A percentile compares a stretch with the other conserved stretches of the same genome.
Evolutionary conservation across 2,113 vertebrate genomes (phyloP).

Genomic region (Nycticebus coucang): DNA sequence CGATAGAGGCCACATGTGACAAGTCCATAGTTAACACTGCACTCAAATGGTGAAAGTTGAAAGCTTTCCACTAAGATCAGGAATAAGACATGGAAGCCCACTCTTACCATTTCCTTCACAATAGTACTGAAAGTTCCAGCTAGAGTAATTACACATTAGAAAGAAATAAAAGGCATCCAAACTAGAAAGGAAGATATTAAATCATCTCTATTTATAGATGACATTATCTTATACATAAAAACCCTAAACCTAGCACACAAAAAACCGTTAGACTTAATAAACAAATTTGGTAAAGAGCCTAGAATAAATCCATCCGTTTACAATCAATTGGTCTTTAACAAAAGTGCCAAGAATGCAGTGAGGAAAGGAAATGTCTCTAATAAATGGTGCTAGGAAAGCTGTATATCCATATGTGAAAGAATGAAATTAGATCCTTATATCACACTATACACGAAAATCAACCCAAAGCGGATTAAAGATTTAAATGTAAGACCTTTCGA

Average conservation of each 20-base stretch:
- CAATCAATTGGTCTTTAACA: neutral
- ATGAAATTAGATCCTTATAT: neutral
- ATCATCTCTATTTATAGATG: neutral
- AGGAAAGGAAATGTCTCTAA: neutral
- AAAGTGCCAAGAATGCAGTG: neutral
- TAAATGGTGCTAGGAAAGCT: neutral
- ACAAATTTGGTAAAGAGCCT: neutral
- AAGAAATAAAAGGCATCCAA: neutral
- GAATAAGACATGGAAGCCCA: neutral
- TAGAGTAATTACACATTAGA: neutral
- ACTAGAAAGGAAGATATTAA: neutral
- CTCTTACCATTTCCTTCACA: neutral
- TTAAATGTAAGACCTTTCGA: neutral
- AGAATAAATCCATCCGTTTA: neutral
- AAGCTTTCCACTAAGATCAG: neutral
- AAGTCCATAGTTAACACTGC: neutral
- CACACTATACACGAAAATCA: neutral
- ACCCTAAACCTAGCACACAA: neutral
- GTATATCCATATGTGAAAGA: neutral
- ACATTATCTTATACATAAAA: neutral
- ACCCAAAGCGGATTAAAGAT: neutral
- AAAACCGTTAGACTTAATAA: neutral
- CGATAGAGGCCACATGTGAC: neutral
- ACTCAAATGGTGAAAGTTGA: neutral
- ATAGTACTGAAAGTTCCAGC: neutral